Percentiles rank a stretch among this genome's conserved stretches.
phyloP scores from a whole-genome alignment of 2,797 vertebrate genomes.

The Paedocypris micromegethes region DNA sequence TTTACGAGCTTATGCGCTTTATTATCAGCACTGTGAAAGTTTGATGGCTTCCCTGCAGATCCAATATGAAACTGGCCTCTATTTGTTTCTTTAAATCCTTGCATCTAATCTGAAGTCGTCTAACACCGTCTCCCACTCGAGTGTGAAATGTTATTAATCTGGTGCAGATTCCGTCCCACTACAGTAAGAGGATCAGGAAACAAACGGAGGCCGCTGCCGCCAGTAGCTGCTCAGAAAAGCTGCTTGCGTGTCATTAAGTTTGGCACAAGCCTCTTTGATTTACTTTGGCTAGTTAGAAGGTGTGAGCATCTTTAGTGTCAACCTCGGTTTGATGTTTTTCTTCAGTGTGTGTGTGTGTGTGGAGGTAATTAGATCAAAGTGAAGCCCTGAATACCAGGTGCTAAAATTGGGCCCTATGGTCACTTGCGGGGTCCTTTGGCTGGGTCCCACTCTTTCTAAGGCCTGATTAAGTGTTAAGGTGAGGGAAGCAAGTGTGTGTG shows the following conservation, averaged over 20 bases:
- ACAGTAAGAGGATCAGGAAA: constrained; percentile 42
- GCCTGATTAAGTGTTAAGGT: no score
- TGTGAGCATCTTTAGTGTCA: constrained; percentile 14
- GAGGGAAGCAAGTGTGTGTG: no score
- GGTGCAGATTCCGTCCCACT: constrained; percentile 38
- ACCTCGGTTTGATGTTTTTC: background rate
- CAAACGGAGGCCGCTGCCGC: constrained; percentile 27
- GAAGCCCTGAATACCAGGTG: no score
- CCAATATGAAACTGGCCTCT: no score
- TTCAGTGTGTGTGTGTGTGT: no score
- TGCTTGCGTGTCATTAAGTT: constrained; percentile 29
- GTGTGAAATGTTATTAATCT: constrained; percentile 49
- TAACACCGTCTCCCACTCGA: constrained; percentile 43
- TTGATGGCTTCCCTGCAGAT: no score
- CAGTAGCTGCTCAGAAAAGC: constrained; percentile 27
- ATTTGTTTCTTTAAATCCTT: background rate
- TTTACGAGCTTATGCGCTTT: no score
- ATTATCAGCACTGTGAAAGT: no score
- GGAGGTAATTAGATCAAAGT: no score
- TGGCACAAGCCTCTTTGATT: constrained; percentile 29
- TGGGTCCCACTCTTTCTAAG: no score
- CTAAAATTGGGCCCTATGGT: no score
- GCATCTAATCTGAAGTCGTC: background rate
- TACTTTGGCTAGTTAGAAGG: constrained; percentile 26
- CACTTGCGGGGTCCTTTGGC: no score